Percentiles rank a stretch among this genome's conserved stretches.
Evolutionary conservation across 2,888 invertebrate genomes (phyloP).

Genomic region (Aelia acuminata): DNA sequence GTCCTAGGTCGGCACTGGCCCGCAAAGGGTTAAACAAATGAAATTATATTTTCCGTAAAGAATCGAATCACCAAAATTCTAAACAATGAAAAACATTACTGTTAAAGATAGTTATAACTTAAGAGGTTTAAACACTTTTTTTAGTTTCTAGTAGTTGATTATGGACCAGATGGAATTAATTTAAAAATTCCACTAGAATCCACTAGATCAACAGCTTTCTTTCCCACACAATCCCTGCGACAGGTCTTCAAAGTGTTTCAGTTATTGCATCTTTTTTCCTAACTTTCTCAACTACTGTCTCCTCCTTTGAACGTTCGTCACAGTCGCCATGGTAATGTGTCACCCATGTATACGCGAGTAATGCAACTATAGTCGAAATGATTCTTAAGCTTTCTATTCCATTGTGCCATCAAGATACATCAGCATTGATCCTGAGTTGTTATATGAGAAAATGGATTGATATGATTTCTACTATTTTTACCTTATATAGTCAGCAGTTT

Average conservation of each 20-base stretch:
- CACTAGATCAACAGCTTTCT: not conserved
- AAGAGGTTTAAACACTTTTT: no score
- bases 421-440: not conserved
- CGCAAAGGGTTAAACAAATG: no score
- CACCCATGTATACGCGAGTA: not conserved
- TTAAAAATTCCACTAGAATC: not conserved
- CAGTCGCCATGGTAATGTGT: not conserved
- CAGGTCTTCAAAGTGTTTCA: not conserved
- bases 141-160: no score
- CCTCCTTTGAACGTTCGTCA: not conserved
- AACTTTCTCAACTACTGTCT: not conserved
- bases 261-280: not conserved
- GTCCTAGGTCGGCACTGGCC: no score
- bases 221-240: not conserved
- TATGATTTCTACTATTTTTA: not conserved
- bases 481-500: no score
- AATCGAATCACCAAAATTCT: no score
- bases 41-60: no score
- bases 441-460: not conserved
- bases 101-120: no score
- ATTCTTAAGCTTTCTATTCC: not conserved
- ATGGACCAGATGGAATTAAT: no score
- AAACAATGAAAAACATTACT: no score
- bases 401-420: not conserved
- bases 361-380: not conserved